These are phyloP conservation scores for Periophthalmus magnuspinnatus DNA, from an alignment of 2,797 vertebrate genomes.

Conservation along the genomic window DNA sequence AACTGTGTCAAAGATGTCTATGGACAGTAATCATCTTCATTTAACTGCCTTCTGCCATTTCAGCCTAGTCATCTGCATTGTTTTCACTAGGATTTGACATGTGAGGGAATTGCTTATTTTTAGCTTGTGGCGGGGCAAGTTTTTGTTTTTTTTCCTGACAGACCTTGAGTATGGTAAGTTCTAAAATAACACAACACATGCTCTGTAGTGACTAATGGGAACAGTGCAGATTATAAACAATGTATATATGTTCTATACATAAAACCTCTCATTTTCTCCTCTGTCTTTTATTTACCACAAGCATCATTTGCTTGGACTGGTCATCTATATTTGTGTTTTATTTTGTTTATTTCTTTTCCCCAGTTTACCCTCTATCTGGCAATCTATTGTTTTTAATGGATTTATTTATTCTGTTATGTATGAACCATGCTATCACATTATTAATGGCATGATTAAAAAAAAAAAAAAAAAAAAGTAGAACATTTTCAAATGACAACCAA, in stretches of 20 bases:
- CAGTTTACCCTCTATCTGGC: constrained; percentile 29
- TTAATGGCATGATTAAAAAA: constrained; percentile 51
- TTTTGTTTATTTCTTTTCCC: constrained; percentile 16
- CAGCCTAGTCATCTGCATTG: constrained; percentile 55
- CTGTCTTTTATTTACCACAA: constrained; percentile 54
- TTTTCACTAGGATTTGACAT: constrained; percentile 35
- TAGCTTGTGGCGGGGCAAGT: constrained; percentile 9
- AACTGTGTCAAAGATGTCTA: constrained; percentile 49
- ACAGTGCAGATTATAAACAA: constrained; percentile 22
- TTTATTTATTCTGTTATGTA: constrained; percentile 69
- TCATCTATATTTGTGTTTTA: constrained; percentile 16
- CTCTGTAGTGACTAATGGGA: constrained; percentile 31
- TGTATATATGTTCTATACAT: constrained; percentile 61
- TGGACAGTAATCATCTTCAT: constrained; percentile 46
- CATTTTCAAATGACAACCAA: constrained; percentile 36
- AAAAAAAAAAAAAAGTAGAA: constrained; percentile 21
- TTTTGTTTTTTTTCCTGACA: constrained; percentile 26
- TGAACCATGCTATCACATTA: constrained; percentile 40
- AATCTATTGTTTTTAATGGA: constrained; percentile 54
- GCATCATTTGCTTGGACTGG: constrained; percentile 50
- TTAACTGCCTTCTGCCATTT: constrained; percentile 65
- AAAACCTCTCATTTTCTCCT: constrained; percentile 35
- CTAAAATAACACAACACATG: constrained; percentile 31
- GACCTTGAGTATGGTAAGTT: constrained; percentile 33
- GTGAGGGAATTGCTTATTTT: constrained; percentile 22